A percentile compares a stretch with the other conserved stretches of the same genome.
phyloP scores from a whole-genome alignment of 23 tunicate species.

The Halocynthia roretzi region DNA sequence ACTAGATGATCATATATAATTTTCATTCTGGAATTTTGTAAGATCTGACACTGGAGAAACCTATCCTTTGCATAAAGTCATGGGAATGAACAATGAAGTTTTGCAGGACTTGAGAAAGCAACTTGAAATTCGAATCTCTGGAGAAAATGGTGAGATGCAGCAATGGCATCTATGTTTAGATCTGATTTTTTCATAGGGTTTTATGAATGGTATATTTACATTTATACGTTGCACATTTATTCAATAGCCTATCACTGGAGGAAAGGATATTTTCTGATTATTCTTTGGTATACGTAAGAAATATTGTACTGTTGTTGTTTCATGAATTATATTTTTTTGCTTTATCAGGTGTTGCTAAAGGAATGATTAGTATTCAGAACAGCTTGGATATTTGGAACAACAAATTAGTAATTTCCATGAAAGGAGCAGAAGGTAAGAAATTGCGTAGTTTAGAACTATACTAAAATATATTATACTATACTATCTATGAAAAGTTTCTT shows the following conservation, averaged over 20 bases:
- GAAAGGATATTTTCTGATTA: too few relatives aligned
- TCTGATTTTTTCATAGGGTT: too few relatives aligned
- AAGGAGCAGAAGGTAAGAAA: slow-evolving; percentile 31
- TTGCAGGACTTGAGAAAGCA: slow-evolving; percentile 54
- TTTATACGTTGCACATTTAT: too few relatives aligned
- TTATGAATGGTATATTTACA: too few relatives aligned
- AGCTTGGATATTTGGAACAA: slow-evolving; percentile 48
- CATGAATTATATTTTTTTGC: not conserved
- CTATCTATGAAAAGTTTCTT: too few relatives aligned
- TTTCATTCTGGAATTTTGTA: not conserved
- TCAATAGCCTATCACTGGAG: too few relatives aligned
- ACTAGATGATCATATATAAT: not conserved
- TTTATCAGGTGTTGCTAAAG: slow-evolving; percentile 58
- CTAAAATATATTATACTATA: too few relatives aligned
- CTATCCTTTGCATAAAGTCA: slow-evolving; percentile 37
- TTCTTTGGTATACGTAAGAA: too few relatives aligned
- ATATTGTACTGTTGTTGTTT: not conserved
- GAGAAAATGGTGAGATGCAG: slow-evolving; percentile 62
- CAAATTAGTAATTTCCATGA: slow-evolving; percentile 40
- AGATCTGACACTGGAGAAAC: slow-evolving; percentile 48
- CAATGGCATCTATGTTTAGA: not conserved
- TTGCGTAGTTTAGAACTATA: too few relatives aligned
- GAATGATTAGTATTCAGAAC: slow-evolving; percentile 64
- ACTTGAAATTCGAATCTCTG: slow-evolving; percentile 62
- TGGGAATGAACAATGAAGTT: slow-evolving; percentile 31